These are phyloP conservation scores for Psephotus haematonotus DNA, from an alignment of 2,113 vertebrate genomes.

Conservation along the genomic window DNA sequence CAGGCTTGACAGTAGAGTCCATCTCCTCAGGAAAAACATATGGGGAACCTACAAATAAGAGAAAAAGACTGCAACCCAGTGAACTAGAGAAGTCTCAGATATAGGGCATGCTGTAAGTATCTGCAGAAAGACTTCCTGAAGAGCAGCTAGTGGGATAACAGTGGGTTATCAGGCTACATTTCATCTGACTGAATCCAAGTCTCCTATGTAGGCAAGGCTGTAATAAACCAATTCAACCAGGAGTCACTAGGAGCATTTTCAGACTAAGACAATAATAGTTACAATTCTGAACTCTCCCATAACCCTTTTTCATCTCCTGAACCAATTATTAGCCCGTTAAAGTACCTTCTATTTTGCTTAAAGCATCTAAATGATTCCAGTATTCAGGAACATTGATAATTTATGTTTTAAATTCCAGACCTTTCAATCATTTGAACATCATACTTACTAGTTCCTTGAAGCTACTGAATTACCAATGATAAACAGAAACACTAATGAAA, in stretches of 20 bases:
- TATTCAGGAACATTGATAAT: background rate
- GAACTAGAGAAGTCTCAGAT: background rate
- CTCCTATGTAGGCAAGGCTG: background rate
- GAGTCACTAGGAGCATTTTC: background rate
- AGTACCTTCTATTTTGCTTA: background rate
- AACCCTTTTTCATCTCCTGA: background rate
- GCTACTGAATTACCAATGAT: background rate
- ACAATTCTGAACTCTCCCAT: background rate
- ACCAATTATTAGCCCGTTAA: background rate
- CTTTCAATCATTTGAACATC: background rate
- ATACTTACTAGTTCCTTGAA: background rate
- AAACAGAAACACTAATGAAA: fast-evolving
- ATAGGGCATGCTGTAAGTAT: background rate
- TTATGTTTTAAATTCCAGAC: background rate
- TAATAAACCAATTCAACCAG: background rate
- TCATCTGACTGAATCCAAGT: background rate
- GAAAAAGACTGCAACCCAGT: background rate
- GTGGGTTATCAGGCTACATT: background rate
- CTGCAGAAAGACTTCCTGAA: background rate
- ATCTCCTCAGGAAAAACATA: background rate
- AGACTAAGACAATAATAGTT: background rate
- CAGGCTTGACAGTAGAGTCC: background rate
- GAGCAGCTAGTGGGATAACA: background rate
- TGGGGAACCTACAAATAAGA: fast-evolving
- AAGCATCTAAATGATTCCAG: background rate